A percentile compares a stretch with the other conserved stretches of the same genome.
These are phyloP conservation scores for Parascotia fuliginaria DNA, from an alignment of 2,888 invertebrate genomes.

Conservation along the genomic window DNA sequence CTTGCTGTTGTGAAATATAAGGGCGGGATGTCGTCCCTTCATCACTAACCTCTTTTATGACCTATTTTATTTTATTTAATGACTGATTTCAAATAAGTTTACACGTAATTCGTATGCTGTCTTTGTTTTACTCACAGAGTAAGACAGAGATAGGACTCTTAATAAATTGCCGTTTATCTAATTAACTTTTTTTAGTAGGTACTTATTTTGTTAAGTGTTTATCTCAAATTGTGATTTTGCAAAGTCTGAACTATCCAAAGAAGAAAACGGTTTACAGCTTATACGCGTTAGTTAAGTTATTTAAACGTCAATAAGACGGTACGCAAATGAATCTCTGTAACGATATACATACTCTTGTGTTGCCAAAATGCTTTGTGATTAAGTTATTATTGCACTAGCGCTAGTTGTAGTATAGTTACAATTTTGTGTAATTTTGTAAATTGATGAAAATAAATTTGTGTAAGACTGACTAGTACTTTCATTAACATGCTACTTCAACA, in stretches of 20 bases:
- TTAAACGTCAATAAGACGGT: slow-evolving; percentile 39
- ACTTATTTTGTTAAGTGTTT: slow-evolving; percentile 34
- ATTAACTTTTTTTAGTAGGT: too few relatives aligned
- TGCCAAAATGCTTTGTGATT: slow-evolving; percentile 60
- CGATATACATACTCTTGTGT: slow-evolving; percentile 43
- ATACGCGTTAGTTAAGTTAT: slow-evolving; percentile 45
- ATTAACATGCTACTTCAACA: background rate
- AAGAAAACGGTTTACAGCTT: slow-evolving; percentile 32
- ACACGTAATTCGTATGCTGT: background rate
- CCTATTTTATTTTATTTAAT: slow-evolving; percentile 1
- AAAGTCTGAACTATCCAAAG: slow-evolving; percentile 71
- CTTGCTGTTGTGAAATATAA: slow-evolving; percentile 1
- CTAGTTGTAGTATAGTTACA: slow-evolving; percentile 46
- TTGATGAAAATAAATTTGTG: slow-evolving; percentile 70
- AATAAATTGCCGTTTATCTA: too few relatives aligned
- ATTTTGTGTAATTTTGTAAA: slow-evolving; percentile 71
- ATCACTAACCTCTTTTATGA: background rate
- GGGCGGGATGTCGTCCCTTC: background rate
- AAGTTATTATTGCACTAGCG: slow-evolving; percentile 58
- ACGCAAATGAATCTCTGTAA: slow-evolving; percentile 23
- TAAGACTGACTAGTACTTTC: slow-evolving; percentile 55
- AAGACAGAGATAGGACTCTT: background rate
- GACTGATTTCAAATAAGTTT: slow-evolving; percentile 13
- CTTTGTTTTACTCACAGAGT: too few relatives aligned
- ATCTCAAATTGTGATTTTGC: slow-evolving; percentile 51